Base-by-base conservation (phyloP, 2,888 invertebrate species). In the Amphipoea lucens region DNA sequence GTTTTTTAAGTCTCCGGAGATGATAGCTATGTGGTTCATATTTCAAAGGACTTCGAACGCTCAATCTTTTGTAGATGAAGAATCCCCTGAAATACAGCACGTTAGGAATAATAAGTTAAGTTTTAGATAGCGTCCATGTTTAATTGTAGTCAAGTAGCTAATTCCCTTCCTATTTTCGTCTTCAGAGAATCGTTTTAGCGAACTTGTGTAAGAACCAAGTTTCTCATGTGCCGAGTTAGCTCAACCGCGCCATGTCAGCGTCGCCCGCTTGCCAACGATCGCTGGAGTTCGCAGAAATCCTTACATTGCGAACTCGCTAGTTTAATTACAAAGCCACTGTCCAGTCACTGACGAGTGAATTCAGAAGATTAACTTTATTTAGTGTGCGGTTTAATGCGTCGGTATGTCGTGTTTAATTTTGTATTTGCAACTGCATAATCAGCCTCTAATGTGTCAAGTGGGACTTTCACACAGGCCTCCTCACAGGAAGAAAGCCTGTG, bases 261-360 rank as follows among this genome's bases (percentile, higher is more conserved):
- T 74, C 51, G 69, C 36, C 67, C 62, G 72, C 48, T 76, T 69
- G 63, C 67, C 78, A 78, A 80, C 79, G 78, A 79, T 75, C 81
- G 68, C 79, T 66, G 76, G 68, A 85, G 75, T 79, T 87, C 86
- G 82, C 81, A 89, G 85, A 89, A 88, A 83, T 74, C 81, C 83
- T 88, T 83, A 88, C 81, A 83, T 74, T 69, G 68, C 79, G 70
- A 77, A 72, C 74, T 81, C 74, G 71, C 86, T 76, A 82, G 83
- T 88, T 88, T 89, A 88, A 88, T 88, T 88, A 83, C 81, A 77
- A 85, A 85, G 83, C 78, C 88, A 83, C 78, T 79, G 86, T 78
- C 73, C 81, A 67, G 76, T 77, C 63, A 81, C 81, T 77, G 83
- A 76, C 69, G 71, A 70, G 65, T 63, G 63, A 69, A 81, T 73